Base-by-base conservation (phyloP, 1,140 invertebrate species). In the Apis cerana region DNA sequence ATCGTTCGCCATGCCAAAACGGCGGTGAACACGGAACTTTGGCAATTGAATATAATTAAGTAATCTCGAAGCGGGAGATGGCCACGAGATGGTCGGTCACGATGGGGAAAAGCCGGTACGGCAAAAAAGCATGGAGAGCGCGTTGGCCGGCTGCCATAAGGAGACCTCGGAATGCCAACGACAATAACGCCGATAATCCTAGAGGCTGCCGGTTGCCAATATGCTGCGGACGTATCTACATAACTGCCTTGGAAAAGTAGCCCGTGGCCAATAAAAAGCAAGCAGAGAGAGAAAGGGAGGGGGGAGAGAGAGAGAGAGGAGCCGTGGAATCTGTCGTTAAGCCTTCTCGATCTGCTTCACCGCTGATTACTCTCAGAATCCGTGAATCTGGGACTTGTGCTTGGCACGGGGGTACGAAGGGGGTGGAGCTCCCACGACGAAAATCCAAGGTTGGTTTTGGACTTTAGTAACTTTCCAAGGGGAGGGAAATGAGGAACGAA, bases 21-120 rank as follows among this genome's bases (percentile, higher is more conserved):
- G 23, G 70, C 43, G 21, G 54, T 54, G 56, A 67, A 11, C 65
- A 59, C 74, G 61, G 80, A 93, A 94, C 91, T 94, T 94, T 92
- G 89, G 89, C 93, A 92, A 93, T 93, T 93, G 92, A 93, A 93
- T 93, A 91, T 92, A 92, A 93, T 93, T 91, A 91, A 91, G 91
- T 88, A 91, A 92, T 90, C 88, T 84, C 74, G 54, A 84, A 4
- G 71, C 84, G 86, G 8, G 21, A 10, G 59, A 52, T 23, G 64
- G 85, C 88, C 89, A 85, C 85, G 69, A 62, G 86, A 81, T 54
- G 19, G 54, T 11, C 2, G 74, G 75, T 2, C 33, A 85, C 82
- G 80, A 43, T 77, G 84, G 59, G 71, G 82, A 72, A 62, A 83
- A 82, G 83, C 48, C 62, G 70, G 75, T 65, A 75, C 43, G 78